Percentiles rank a stretch among this genome's conserved stretches.
phyloP scores from a whole-genome alignment of 2,797 vertebrate species.

The Gymnopithys bicolor region DNA sequence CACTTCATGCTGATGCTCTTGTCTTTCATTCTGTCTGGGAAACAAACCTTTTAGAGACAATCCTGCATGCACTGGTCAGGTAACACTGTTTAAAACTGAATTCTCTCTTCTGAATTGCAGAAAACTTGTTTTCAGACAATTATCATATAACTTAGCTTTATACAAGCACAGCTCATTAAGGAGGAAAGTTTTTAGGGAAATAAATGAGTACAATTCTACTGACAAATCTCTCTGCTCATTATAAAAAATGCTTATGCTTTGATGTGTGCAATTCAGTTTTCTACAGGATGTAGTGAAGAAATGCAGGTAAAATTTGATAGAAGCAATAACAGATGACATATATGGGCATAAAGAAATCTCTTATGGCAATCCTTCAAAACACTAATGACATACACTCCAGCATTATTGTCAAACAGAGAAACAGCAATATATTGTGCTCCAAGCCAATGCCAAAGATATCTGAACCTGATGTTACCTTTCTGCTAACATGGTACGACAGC shows the following conservation, averaged over 20 bases:
- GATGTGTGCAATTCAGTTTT: not conserved
- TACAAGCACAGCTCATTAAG: slow-evolving; percentile 4
- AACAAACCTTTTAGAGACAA: not conserved
- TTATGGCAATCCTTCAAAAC: slow-evolving; percentile 9
- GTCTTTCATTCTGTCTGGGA: not conserved
- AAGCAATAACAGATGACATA: not conserved
- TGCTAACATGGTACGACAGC: not conserved
- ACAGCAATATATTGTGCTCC: slow-evolving; percentile 3
- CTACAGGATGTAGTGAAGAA: slow-evolving; percentile 8
- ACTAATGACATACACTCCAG: not conserved
- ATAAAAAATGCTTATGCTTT: not conserved
- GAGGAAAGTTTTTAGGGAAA: slow-evolving; percentile 10
- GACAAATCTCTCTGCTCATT: not conserved
- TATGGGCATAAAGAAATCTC: not conserved
- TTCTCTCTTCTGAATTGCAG: not conserved
- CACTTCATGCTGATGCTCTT: not conserved
- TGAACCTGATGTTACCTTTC: slow-evolving; percentile 10
- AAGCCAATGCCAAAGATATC: slow-evolving; percentile 20
- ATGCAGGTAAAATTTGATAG: slow-evolving; percentile 11
- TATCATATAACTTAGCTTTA: not conserved
- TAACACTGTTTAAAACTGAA: not conserved
- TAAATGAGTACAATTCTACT: not conserved
- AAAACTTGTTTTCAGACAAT: not conserved
- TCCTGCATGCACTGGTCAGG: not conserved
- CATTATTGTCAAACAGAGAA: slow-evolving; percentile 8